phyloP scores from a whole-genome alignment of 2,797 vertebrate species.

The Pantherophis alleghaniensis region DNA sequence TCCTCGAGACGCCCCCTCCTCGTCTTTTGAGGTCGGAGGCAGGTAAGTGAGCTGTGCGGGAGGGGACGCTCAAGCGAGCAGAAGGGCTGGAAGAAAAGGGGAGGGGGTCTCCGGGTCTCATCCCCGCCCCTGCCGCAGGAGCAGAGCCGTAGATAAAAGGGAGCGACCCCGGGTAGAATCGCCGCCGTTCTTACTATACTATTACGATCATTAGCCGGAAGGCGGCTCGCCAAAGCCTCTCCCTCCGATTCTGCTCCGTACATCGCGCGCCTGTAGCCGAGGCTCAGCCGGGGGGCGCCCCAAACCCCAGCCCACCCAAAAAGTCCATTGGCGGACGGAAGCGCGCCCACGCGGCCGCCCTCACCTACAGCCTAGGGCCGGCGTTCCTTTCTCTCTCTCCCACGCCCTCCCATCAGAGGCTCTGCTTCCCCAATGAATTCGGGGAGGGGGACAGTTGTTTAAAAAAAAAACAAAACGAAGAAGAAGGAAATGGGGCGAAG shows the following conservation, averaged over 20 bases:
- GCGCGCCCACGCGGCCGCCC: background rate
- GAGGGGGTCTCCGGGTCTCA: background rate
- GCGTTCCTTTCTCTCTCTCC: too few relatives aligned
- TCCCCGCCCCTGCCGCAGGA: background rate
- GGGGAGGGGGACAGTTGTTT: too few relatives aligned
- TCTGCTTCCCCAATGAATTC: background rate
- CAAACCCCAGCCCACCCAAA: background rate
- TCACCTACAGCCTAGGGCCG: background rate
- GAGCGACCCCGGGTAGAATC: background rate
- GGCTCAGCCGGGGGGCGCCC: background rate
- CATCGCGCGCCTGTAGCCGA: background rate
- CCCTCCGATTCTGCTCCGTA: background rate
- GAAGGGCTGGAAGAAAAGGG: background rate
- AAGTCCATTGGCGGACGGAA: background rate
- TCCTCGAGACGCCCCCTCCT: background rate
- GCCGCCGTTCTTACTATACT: background rate
- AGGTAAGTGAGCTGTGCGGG: constrained; percentile 30
- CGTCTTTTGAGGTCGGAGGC: constrained; percentile 7
- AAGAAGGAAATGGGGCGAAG: background rate
- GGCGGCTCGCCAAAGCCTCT: background rate
- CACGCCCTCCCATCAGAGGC: background rate
- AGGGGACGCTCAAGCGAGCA: background rate
- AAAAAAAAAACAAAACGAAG: background rate
- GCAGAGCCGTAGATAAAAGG: background rate
- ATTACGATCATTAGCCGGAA: background rate